These are phyloP conservation scores for Oryzias curvinotus DNA, from an alignment of 2,113 vertebrate genomes.

Conservation along the genomic window DNA sequence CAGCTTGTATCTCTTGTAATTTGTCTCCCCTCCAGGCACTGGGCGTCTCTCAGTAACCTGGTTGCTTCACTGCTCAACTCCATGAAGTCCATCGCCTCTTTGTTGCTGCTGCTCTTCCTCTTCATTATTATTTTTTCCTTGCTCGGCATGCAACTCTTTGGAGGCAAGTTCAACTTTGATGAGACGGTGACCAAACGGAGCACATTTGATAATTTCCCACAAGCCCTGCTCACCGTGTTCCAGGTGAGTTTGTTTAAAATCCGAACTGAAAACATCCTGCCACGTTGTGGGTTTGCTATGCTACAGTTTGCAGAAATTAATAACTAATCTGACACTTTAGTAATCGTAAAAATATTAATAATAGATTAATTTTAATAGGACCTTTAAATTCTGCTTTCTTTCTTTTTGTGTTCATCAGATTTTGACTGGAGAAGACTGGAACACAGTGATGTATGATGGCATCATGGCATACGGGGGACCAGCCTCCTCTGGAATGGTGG, in stretches of 20 bases:
- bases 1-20: neutral
- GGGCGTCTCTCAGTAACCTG: constrained; percentile 97
- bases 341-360: too few relatives aligned
- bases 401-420: constrained; percentile 77
- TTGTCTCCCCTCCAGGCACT: constrained; percentile 78
- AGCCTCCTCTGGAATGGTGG: constrained; percentile 95
- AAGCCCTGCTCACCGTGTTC: constrained; percentile 96
- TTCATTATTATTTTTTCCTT: constrained; percentile 99
- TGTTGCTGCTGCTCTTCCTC: constrained; percentile 97
- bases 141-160: constrained; percentile 99
- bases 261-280: too few relatives aligned
- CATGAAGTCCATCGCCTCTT: constrained; percentile 99
- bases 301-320: too few relatives aligned
- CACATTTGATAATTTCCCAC: constrained; percentile 98
- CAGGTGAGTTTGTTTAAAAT: constrained; percentile 79
- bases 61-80: constrained; percentile 98
- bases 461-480: constrained; percentile 98
- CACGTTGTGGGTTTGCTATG: neutral
- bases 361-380: too few relatives aligned
- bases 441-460: constrained; percentile 97
- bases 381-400: neutral
- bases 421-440: constrained; percentile 99
- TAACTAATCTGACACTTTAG: neutral
- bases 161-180: constrained; percentile 99
- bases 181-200: constrained; percentile 96